Conservation (phyloP, 2,113 vertebrate genomes). For the Charadrius vociferus region DNA sequence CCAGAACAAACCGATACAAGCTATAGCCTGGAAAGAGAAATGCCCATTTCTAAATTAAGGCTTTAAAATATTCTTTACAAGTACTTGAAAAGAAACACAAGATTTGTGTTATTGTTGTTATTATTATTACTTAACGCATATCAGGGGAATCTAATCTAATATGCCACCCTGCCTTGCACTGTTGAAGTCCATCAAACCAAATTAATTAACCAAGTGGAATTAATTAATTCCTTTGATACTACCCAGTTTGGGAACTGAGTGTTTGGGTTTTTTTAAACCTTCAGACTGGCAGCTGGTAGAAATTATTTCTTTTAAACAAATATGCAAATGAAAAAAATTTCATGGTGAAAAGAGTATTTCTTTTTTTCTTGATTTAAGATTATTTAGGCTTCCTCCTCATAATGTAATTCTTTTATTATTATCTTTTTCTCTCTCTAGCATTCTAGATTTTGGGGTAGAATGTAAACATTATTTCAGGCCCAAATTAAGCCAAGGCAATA, state of each 20-base stretch:
- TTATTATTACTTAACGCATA: neutral
- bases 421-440: neutral
- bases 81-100: neutral
- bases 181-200: conserved; percentile 3
- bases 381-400: neutral
- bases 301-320: neutral
- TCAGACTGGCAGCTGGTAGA: neutral
- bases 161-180: neutral
- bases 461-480: neutral
- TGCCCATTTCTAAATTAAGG: neutral
- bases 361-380: neutral
- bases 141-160: neutral
- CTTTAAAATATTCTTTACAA: neutral
- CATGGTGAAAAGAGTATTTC: neutral
- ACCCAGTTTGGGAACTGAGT: neutral
- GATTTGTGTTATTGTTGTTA: neutral
- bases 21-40: neutral
- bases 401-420: neutral
- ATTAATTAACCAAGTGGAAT: conserved; percentile 32
- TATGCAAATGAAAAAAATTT: neutral
- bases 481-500: neutral
- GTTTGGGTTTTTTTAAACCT: neutral
- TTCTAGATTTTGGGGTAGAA: neutral
- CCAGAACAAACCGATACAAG: neutral
- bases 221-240: conserved; percentile 23